Base-by-base conservation (phyloP, 2,888 invertebrate species). In the Hedya salicella region DNA sequence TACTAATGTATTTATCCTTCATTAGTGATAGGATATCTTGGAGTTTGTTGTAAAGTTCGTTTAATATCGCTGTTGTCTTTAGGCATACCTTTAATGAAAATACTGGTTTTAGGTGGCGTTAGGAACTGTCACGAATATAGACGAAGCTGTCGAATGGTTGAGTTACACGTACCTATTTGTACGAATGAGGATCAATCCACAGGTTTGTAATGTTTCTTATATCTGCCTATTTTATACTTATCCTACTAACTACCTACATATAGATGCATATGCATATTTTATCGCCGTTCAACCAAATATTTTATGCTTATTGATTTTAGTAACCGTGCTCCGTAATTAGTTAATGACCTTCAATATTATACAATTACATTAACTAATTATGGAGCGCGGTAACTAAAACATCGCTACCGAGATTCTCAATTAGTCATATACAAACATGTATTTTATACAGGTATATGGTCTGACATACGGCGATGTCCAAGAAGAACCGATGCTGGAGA, bases 111-210 rank as follows among this genome's bases (percentile, higher is more conserved):
- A 96, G 96, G 95, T 98, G 59, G 95, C 97, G 0, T 92, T 99
- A 14, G 99, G 99, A n/a, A 99, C 98, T 0, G 98, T 99, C 30
- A 96, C 97, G 0, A 99, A 97, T 78, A 94, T 99, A 4, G 96
- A 97, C 68, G 99, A 99, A 88, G 99, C 98, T 0, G 97, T 99
- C 0, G 96, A 98, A 82, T 99, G 99, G 99, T 91, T 99, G 25
- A 98, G 97, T 78, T 99, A 99, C 82, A 99, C 99, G 0, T 99
- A 99, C 82, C 93, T 99, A 30, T 98, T 96, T 86, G 97, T 98
- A 4, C 94, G 99, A 74, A 98, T 99, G 96, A 94, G 96, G 70
- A 95, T 96, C 61, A 99, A 99, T 93, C 98, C 98, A 3, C 94
- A 95, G 93, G 95, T 95, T 85, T 79, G 60, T 67, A 52, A 21